Percentiles rank a stretch among this genome's conserved stretches.
phyloP scores from a whole-genome alignment of 2,888 invertebrate genomes.

The Anoncus sp. region DNA sequence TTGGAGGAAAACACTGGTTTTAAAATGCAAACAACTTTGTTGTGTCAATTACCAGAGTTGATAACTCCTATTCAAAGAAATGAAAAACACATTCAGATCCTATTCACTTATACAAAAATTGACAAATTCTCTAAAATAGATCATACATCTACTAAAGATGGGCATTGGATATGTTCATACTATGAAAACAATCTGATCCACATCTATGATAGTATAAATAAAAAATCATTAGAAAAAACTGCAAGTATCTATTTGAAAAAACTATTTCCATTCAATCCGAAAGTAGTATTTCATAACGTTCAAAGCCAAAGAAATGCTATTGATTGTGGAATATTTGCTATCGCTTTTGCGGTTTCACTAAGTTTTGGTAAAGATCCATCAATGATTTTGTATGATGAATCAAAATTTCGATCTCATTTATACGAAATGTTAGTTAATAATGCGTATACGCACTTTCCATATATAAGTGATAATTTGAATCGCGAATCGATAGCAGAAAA shows the following conservation, averaged over 20 bases:
- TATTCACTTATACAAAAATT: background rate
- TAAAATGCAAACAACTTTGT: constrained; percentile 37
- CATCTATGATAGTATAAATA: constrained; percentile 6
- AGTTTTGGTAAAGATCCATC: constrained; percentile 30
- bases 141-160: constrained; percentile 16
- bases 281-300: too few relatives aligned
- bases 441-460: constrained; percentile 1
- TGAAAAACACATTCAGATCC: constrained; percentile 22
- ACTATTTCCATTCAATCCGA: too few relatives aligned
- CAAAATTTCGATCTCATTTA: constrained; percentile 33
- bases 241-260: too few relatives aligned
- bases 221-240: background rate
- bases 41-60: constrained; percentile 32
- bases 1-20: constrained; percentile 33
- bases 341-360: constrained; percentile 33
- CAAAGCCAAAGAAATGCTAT: constrained; percentile 6
- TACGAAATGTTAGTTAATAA: constrained; percentile 19
- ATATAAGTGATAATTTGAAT: too few relatives aligned
- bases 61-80: constrained; percentile 20
- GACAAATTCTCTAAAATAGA: too few relatives aligned
- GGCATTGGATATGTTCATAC: constrained; percentile 35
- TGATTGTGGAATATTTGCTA: constrained; percentile 24
- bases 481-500: too few relatives aligned
- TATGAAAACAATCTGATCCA: constrained; percentile 18
- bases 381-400: constrained; percentile 21